Conservation (phyloP, 1,140 invertebrate genomes). For the Temnothorax curvispinosus region DNA sequence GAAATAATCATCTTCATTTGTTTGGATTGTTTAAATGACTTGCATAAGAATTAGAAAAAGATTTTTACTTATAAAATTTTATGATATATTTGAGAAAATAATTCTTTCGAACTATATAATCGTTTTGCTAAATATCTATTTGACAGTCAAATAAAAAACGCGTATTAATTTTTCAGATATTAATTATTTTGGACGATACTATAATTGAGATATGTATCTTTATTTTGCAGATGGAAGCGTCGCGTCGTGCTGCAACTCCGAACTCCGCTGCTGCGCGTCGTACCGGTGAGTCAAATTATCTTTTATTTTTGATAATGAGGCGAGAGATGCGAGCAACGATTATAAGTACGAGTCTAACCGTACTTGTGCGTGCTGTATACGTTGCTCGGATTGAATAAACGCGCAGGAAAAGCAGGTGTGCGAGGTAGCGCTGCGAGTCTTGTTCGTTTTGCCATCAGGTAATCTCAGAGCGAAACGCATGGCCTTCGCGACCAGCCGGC, state of each 20-base stretch:
- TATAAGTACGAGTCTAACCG: neutral
- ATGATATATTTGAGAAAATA: too few species aligned
- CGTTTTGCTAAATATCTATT: neutral
- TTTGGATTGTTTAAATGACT: too few species aligned
- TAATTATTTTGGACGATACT: neutral
- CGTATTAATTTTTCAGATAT: neutral
- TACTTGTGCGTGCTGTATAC: neutral
- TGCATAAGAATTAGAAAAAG: too few species aligned
- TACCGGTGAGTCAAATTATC: constrained; percentile 7
- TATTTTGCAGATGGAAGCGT: constrained; percentile 5
- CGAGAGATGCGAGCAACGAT: neutral
- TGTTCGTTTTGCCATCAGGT: constrained; percentile 52
- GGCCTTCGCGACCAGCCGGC: constrained; percentile 55
- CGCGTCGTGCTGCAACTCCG: neutral
- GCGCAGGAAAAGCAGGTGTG: neutral
- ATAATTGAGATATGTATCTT: neutral
- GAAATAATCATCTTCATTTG: too few species aligned
- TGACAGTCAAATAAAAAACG: neutral
- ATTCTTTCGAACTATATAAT: too few species aligned
- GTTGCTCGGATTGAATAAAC: constrained; percentile 42
- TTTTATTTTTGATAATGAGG: constrained; percentile 15
- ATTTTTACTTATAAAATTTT: too few species aligned
- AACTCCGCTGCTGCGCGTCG: neutral
- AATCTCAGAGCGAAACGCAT: constrained; percentile 64
- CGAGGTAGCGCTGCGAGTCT: constrained; percentile 39